Percentiles rank a stretch among this genome's conserved stretches.
These are phyloP conservation scores for Acronicta aceris DNA, from an alignment of 2,888 invertebrate species.

Conservation along the genomic window DNA sequence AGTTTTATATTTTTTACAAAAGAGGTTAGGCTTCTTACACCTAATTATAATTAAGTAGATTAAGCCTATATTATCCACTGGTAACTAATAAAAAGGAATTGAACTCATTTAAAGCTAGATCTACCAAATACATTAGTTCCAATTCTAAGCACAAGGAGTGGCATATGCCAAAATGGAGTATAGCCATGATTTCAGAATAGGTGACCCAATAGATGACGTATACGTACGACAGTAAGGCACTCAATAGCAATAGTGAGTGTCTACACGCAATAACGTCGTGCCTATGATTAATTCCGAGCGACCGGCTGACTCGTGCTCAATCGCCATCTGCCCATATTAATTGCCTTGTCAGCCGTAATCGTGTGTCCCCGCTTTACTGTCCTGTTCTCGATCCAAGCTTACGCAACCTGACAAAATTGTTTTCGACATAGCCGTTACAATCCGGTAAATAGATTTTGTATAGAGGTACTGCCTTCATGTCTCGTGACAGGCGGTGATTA, in stretches of 20 bases:
- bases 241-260: slow-evolving; percentile 49
- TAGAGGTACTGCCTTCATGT: slow-evolving; percentile 35
- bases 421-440: slow-evolving; percentile 56
- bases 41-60: too few relatives aligned
- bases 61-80: too few relatives aligned
- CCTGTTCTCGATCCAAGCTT: slow-evolving; percentile 62
- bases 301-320: slow-evolving; percentile 87
- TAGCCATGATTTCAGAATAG: not conserved
- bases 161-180: not conserved
- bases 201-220: not conserved
- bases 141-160: not conserved
- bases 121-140: not conserved
- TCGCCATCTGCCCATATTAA: slow-evolving; percentile 89
- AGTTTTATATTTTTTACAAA: too few relatives aligned
- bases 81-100: too few relatives aligned
- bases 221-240: slow-evolving; percentile 20
- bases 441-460: slow-evolving; percentile 54
- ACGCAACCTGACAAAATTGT: slow-evolving; percentile 69
- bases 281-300: slow-evolving; percentile 87
- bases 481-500: slow-evolving; percentile 32
- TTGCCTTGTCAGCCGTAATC: slow-evolving; percentile 87
- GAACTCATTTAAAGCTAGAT: too few relatives aligned
- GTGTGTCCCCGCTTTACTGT: slow-evolving; percentile 77
- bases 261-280: slow-evolving; percentile 70
- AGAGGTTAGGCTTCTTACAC: too few relatives aligned